Evolutionary conservation across 1,140 invertebrate genomes (phyloP), one percentile per base, ranked within the genome.

Genomic region (Triops longicaudatus): DNA sequence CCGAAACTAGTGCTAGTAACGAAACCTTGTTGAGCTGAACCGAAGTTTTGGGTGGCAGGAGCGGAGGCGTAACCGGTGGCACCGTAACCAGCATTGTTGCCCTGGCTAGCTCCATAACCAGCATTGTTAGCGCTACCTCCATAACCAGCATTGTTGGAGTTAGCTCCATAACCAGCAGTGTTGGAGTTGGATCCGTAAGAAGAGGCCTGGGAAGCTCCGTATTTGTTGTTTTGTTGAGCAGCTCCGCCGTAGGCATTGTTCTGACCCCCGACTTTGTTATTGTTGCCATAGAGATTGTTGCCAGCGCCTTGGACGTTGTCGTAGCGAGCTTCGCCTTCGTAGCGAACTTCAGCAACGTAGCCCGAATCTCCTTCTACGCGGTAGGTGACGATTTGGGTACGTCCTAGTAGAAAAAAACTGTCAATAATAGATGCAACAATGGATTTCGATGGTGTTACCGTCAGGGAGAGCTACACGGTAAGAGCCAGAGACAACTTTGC

Each of bases 321-420:
- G 73, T 31, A 42, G 26, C 73, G 73, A 12, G 41, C 73, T 31
- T 74, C 41, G 17, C 28, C 22, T 42, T 31, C 73, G 73, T 74
- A 74, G 73, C 28, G 6, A 42, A 74, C 73, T 3, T 22, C 27
- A 12, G 73, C 73, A 17, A 74, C 17, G n/a, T 74, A 74, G n/a
- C 73, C 73, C 6, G 73, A 73, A 26, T 73, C 73, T 17, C 73
- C 73, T 31, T 80, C 77, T 9, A 79, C 81, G 10, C 73, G 37
- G 77, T 81, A 81, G 42, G 50, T 81, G 41, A 81, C 81, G n/a
- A 74, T 76, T 73, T 81, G 80, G 27, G 73, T 76, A n/a, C 80
- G 79, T 42, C 80, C 80, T 76, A 81, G 80, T 14, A 80, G 80
- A 71, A 81, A 79, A 26, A 74, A 43, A 22, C 17, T 22, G 14